These are phyloP conservation scores for Equus quagga DNA, from an alignment of 2,113 vertebrate species.

Conservation along the genomic window DNA sequence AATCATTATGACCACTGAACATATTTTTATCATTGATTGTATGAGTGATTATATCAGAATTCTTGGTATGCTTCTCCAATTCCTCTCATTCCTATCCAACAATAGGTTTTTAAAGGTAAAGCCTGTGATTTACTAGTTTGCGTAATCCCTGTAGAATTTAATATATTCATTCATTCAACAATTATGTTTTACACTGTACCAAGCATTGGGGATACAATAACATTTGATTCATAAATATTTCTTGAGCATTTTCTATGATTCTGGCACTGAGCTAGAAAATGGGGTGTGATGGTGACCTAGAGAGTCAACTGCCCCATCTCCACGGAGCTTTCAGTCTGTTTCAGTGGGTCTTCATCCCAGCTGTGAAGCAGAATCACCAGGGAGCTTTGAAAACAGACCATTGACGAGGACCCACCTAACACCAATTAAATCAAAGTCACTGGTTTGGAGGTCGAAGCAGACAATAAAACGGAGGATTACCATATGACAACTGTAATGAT, in stretches of 20 bases:
- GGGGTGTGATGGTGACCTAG: background rate
- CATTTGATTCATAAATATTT: background rate
- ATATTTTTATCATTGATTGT: background rate
- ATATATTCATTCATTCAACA: background rate
- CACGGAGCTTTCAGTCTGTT: background rate
- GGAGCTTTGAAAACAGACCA: background rate
- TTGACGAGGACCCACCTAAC: background rate
- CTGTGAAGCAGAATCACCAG: background rate
- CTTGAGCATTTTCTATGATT: background rate
- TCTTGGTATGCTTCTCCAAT: background rate
- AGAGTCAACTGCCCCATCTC: background rate
- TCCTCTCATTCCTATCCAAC: background rate
- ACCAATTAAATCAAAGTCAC: background rate
- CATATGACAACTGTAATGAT: background rate
- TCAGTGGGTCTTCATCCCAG: background rate
- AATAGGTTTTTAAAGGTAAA: constrained; percentile 16
- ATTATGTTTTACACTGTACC: background rate
- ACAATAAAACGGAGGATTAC: background rate
- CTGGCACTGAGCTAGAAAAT: background rate
- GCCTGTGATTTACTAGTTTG: background rate
- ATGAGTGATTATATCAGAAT: background rate
- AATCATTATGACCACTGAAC: constrained; percentile 31
- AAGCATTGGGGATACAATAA: background rate
- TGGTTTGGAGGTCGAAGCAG: background rate
- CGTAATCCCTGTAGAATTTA: constrained; percentile 11